These are phyloP conservation scores for Cyprinus carpio DNA, from an alignment of 2,113 vertebrate species.

Conservation along the genomic window DNA sequence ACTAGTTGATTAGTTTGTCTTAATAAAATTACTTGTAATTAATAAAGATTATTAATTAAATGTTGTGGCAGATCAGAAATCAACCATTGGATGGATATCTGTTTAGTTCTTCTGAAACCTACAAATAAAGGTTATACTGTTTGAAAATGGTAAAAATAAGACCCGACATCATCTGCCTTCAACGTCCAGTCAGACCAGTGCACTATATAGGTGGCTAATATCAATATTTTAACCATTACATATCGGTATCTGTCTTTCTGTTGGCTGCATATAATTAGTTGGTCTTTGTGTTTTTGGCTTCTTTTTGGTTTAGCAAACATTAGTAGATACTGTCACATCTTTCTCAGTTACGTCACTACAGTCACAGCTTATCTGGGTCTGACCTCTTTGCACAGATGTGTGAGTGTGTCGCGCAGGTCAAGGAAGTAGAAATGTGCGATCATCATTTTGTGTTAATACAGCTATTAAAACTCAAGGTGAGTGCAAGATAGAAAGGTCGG, in stretches of 20 bases:
- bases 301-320: constrained; percentile 7
- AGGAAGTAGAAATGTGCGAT: constrained; percentile 46
- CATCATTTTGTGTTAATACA: constrained; percentile 56
- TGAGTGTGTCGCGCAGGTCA: constrained; percentile 37
- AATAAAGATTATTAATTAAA: too few relatives aligned
- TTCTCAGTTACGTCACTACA: neutral
- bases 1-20: too few relatives aligned
- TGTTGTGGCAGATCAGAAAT: too few relatives aligned
- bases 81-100: too few relatives aligned
- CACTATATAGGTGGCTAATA: neutral
- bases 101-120: too few relatives aligned
- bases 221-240: neutral
- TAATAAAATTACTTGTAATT: too few relatives aligned
- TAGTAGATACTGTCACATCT: constrained; percentile 7
- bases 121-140: too few relatives aligned
- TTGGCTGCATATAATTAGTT: neutral
- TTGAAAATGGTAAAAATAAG: too few relatives aligned
- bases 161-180: too few relatives aligned
- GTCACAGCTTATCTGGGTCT: constrained; percentile 5
- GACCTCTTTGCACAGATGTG: neutral
- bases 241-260: neutral
- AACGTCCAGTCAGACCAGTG: too few relatives aligned
- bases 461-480: constrained; percentile 54
- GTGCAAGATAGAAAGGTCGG: constrained; percentile 49
- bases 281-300: neutral